Percentiles rank a stretch among this genome's conserved stretches.
Evolutionary conservation across 23 tunicate genomes (phyloP).

Genomic region (Oikopleura vanhoeffeni): DNA sequence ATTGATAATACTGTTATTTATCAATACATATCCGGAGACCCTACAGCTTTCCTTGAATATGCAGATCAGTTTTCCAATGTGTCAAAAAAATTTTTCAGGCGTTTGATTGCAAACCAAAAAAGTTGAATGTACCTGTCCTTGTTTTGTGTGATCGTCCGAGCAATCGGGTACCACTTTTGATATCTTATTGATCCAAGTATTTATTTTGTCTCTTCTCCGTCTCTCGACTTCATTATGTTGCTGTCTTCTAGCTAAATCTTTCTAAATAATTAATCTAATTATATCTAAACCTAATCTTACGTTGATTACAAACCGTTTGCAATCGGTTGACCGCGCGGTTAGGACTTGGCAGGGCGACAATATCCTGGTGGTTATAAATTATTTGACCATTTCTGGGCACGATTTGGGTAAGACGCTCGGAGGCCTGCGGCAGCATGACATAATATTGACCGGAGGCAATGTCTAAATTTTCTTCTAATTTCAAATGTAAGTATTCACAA

Average conservation of each 20-base stretch:
- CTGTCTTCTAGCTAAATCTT: conserved; percentile 49
- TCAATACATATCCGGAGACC: too few relatives aligned
- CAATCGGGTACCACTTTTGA: conserved; percentile 79
- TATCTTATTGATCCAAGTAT: conserved; percentile 73
- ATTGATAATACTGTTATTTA: too few relatives aligned
- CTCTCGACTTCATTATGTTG: conserved; percentile 98
- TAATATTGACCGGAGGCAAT: background rate
- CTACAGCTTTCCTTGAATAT: too few relatives aligned
- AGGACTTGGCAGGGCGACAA: background rate
- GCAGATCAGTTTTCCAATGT: too few relatives aligned
- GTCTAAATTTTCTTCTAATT: too few relatives aligned
- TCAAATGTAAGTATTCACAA: too few relatives aligned
- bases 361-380: background rate
- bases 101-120: too few relatives aligned
- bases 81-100: too few relatives aligned
- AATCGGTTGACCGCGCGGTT: background rate
- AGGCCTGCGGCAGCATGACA: background rate
- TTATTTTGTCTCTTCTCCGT: conserved; percentile 76
- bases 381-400: background rate
- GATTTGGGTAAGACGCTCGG: background rate
- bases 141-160: conserved; percentile 74
- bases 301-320: background rate
- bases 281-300: too few relatives aligned
- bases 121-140: conserved; percentile 99
- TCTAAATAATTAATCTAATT: background rate